These are phyloP conservation scores for Parotia lawesii DNA, from an alignment of 2,113 vertebrate genomes.

Conservation along the genomic window DNA sequence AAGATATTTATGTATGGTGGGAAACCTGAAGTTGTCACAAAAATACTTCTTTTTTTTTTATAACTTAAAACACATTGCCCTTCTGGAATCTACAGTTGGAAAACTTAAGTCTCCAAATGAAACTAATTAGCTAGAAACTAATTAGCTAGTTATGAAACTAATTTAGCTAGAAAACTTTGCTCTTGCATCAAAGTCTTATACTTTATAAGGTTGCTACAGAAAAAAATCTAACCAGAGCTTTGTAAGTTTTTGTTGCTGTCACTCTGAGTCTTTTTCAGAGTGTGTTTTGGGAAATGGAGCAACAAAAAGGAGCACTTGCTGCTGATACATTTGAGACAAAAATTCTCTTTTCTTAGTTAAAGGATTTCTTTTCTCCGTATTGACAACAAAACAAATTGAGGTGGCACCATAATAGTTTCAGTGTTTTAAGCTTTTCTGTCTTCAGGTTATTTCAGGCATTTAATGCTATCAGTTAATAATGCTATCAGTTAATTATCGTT, in stretches of 20 bases:
- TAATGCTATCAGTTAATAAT: background rate
- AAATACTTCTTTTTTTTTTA: background rate
- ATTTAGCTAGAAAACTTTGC: background rate
- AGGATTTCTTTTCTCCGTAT: background rate
- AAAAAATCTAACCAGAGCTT: background rate
- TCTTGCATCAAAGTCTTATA: background rate
- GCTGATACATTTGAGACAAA: background rate
- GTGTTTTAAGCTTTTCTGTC: background rate
- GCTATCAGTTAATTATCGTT: background rate
- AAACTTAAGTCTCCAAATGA: background rate
- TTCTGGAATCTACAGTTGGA: background rate
- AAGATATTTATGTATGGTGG: background rate
- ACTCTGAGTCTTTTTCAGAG: background rate
- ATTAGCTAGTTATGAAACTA: background rate
- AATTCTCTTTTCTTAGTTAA: background rate
- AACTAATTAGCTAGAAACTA: too few species aligned
- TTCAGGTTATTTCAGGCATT: background rate
- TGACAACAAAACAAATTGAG: background rate
- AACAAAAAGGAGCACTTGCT: background rate
- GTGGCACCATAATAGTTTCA: background rate
- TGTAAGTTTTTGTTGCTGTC: background rate
- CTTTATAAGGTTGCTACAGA: background rate
- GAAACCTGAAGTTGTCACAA: background rate
- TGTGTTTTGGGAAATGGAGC: background rate
- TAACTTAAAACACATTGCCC: background rate